Conservation (phyloP, 2,113 vertebrate genomes). For the Polyodon spathula region DNA sequence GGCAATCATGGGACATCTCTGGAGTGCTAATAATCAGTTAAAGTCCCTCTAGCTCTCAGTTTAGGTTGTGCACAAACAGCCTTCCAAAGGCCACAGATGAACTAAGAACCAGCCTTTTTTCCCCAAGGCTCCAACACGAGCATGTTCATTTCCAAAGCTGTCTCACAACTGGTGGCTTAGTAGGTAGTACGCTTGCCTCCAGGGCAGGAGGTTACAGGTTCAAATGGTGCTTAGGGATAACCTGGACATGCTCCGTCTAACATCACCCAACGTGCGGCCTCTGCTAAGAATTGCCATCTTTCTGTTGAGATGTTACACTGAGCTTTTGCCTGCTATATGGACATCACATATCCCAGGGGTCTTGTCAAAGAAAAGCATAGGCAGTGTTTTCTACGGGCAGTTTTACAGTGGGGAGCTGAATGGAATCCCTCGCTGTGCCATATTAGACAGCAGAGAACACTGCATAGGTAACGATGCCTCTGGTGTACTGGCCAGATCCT, state of each 20-base stretch:
- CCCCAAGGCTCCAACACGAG: background rate
- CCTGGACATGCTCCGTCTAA: constrained; percentile 4
- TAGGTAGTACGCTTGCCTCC: background rate
- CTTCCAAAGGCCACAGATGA: background rate
- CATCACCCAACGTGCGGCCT: background rate
- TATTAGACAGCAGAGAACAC: background rate
- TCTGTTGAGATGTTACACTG: background rate
- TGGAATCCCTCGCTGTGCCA: background rate
- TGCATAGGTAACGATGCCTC: background rate
- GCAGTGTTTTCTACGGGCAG: background rate
- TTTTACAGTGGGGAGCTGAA: background rate
- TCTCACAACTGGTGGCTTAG: background rate
- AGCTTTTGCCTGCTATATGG: background rate
- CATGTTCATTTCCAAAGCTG: background rate
- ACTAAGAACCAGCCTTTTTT: background rate
- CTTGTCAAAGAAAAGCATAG: constrained; percentile 2
- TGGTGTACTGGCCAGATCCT: background rate
- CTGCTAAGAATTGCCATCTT: background rate
- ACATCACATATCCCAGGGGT: background rate
- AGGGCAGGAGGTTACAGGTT: background rate
- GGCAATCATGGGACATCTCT: constrained; percentile 8
- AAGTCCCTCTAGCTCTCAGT: background rate
- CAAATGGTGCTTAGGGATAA: background rate
- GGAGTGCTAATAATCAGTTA: background rate
- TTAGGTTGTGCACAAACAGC: background rate